Percentiles rank a stretch among this genome's conserved stretches.
Evolutionary conservation across 2,113 vertebrate genomes (phyloP).

Genomic region (Ailuropoda melanoleuca): DNA sequence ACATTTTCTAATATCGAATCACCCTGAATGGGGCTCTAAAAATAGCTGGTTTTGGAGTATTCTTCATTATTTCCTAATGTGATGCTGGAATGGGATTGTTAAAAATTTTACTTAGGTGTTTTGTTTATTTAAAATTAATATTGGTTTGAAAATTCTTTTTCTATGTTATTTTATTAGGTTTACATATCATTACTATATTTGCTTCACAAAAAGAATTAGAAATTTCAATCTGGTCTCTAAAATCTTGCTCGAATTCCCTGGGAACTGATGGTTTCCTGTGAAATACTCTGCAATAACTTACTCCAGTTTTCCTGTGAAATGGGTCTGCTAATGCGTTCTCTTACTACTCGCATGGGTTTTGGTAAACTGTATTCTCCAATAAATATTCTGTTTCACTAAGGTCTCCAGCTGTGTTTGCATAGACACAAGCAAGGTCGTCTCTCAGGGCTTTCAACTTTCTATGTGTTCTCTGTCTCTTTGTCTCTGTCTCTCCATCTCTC

Average conservation of each 20-base stretch:
- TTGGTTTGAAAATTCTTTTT: not conserved
- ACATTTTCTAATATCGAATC: not conserved
- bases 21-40: not conserved
- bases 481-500: too few relatives aligned
- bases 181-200: not conserved
- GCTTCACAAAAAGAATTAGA: not conserved
- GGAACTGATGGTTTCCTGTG: not conserved
- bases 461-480: not conserved
- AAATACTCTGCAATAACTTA: too few relatives aligned
- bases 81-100: not conserved
- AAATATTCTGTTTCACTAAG: not conserved
- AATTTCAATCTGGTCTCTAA: not conserved
- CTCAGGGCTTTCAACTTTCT: not conserved
- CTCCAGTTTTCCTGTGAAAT: too few relatives aligned
- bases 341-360: not conserved
- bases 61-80: not conserved
- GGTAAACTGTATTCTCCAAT: not conserved
- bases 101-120: not conserved
- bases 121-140: not conserved
- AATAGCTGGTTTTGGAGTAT: not conserved
- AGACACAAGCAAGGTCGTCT: fast-evolving
- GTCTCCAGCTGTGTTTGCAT: too few relatives aligned
- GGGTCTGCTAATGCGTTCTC: too few relatives aligned
- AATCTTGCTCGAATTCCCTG: not conserved
- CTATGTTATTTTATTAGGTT: not conserved